Conservation (phyloP, 2,797 vertebrate species). For the Remorina albescens region DNA sequence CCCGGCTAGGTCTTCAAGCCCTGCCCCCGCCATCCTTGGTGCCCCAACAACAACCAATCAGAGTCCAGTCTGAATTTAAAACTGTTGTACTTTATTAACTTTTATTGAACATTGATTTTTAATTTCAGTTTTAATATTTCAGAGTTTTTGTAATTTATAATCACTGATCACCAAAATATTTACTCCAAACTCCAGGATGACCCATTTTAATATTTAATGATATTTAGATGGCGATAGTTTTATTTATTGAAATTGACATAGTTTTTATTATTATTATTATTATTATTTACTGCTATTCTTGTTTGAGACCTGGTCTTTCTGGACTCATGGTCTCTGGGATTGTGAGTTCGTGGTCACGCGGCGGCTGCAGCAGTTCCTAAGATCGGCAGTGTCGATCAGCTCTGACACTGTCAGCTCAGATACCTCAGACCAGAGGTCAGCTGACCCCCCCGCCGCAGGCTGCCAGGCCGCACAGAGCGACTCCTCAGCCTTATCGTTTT, state of each 20-base stretch:
- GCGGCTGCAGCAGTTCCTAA: constrained; percentile 30
- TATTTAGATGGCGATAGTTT: background rate
- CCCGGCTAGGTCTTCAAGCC: background rate
- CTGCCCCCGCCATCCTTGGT: background rate
- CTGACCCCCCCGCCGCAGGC: constrained; percentile 63
- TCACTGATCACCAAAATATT: no score
- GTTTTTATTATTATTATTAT: no score
- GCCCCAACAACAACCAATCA: background rate
- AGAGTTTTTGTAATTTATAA: no score
- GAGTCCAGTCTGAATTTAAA: background rate
- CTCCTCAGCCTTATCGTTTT: constrained; percentile 61
- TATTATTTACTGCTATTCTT: no score
- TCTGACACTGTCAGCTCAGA: constrained; percentile 78
- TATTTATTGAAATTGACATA: no score
- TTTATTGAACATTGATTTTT: no score
- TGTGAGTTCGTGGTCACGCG: background rate
- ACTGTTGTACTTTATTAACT: no score
- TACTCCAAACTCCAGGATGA: background rate
- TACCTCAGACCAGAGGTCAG: constrained; percentile 63
- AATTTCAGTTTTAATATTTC: no score
- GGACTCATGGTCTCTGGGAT: background rate
- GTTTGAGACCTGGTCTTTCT: no score
- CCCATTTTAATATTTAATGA: background rate
- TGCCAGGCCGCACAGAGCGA: constrained; percentile 32
- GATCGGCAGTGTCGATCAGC: constrained; percentile 40